phyloP scores from a whole-genome alignment of 2,113 vertebrate genomes.

The Elanoides forficatus region DNA sequence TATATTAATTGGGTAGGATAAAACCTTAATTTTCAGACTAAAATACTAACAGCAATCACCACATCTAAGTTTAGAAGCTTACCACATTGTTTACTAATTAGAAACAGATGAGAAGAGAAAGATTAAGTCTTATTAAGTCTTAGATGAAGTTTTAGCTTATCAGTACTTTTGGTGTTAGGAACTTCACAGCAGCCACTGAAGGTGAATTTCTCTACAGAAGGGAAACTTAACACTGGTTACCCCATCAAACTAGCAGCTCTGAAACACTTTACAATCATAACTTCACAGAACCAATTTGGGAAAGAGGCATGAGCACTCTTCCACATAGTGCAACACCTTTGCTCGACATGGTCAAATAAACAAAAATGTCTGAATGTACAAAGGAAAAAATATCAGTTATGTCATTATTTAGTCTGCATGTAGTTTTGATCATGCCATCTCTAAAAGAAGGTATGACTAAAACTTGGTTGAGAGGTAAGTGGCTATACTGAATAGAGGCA shows the following conservation, averaged over 20 bases:
- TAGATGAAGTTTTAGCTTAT: not conserved
- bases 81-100: not conserved
- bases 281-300: not conserved
- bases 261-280: fast-evolving
- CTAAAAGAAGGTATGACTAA: not conserved
- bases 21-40: not conserved
- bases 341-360: not conserved
- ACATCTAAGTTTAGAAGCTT: not conserved
- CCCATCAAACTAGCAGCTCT: not conserved
- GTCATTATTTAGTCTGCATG: not conserved
- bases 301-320: not conserved
- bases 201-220: not conserved
- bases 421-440: not conserved
- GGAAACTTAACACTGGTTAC: not conserved
- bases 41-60: not conserved
- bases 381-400: fast-evolving
- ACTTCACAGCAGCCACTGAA: not conserved
- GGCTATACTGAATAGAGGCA: not conserved
- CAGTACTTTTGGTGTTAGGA: not conserved
- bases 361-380: not conserved
- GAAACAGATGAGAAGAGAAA: not conserved
- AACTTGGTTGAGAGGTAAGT: not conserved
- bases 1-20: not conserved
- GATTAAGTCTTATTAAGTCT: not conserved
- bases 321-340: not conserved